These are phyloP conservation scores for Matsumurasca onukii DNA, from an alignment of 1,140 invertebrate genomes.

Conservation along the genomic window DNA sequence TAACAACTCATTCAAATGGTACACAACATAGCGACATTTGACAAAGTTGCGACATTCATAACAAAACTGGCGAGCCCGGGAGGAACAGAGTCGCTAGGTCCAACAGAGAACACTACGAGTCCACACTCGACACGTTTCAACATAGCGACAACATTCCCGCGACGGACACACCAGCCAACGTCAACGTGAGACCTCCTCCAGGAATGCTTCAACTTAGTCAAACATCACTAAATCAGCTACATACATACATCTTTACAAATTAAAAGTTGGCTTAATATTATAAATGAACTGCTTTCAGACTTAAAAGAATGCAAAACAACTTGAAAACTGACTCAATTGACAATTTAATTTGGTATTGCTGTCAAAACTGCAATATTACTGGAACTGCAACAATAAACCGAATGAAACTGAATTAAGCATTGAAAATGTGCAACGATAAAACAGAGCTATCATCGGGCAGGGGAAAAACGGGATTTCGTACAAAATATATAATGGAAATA, in stretches of 20 bases:
- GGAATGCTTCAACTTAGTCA: no score
- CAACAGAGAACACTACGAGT: no score
- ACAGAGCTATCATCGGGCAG: neutral
- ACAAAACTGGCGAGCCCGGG: no score
- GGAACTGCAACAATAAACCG: neutral
- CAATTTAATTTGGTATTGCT: conserved; percentile 5
- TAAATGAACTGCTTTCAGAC: no score
- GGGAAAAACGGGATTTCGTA: neutral
- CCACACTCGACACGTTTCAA: no score
- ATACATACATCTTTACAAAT: conserved; percentile 9
- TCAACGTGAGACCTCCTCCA: no score
- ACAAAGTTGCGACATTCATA: no score
- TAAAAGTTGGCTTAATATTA: conserved; percentile 10
- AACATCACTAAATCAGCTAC: no score
- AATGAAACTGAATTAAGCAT: neutral
- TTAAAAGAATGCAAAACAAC: no score
- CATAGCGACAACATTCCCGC: no score
- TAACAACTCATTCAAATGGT: neutral
- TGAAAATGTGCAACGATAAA: neutral
- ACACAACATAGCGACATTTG: neutral
- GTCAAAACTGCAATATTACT: neutral
- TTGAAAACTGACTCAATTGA: neutral
- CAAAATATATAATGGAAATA: conserved; percentile 19
- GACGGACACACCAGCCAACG: no score
- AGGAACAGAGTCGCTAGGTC: no score